These are phyloP conservation scores for Phymorhynchus buccinoides DNA, from an alignment of 1,140 invertebrate species.

Conservation along the genomic window DNA sequence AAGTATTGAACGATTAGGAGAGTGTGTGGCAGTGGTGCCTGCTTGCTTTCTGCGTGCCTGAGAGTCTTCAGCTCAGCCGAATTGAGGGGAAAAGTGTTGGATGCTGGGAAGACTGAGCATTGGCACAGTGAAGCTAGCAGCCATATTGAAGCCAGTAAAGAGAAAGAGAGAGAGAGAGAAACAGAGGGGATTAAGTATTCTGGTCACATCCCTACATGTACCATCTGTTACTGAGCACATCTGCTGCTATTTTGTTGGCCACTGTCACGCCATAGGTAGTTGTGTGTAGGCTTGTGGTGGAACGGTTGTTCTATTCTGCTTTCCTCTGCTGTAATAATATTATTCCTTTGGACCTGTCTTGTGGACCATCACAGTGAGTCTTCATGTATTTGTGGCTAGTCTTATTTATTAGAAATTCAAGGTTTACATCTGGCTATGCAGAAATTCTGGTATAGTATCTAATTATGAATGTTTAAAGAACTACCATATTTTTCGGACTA, in stretches of 20 bases:
- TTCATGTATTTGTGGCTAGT: too few relatives aligned
- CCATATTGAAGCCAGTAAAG: neutral
- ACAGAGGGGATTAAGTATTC: neutral
- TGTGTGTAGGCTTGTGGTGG: neutral
- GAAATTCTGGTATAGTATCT: too few relatives aligned
- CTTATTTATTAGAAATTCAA: too few relatives aligned
- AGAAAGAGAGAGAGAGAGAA: neutral
- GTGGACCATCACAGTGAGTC: neutral
- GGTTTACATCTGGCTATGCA: too few relatives aligned
- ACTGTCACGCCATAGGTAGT: neutral
- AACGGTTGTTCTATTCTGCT: too few relatives aligned
- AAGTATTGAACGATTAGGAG: neutral
- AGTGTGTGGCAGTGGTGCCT: neutral
- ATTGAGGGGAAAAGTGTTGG: neutral
- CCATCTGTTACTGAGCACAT: neutral
- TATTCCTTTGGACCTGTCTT: neutral
- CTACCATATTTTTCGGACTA: too few relatives aligned
- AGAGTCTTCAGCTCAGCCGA: neutral
- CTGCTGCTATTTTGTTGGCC: neutral
- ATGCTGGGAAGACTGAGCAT: conserved; percentile 4
- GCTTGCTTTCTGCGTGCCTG: neutral
- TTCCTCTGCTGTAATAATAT: too few relatives aligned
- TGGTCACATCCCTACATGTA: neutral
- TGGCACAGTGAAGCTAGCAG: neutral
- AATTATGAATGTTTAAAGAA: too few relatives aligned